These are phyloP conservation scores for Hepsetus odoe DNA, from an alignment of 2,113 vertebrate genomes.

Conservation along the genomic window DNA sequence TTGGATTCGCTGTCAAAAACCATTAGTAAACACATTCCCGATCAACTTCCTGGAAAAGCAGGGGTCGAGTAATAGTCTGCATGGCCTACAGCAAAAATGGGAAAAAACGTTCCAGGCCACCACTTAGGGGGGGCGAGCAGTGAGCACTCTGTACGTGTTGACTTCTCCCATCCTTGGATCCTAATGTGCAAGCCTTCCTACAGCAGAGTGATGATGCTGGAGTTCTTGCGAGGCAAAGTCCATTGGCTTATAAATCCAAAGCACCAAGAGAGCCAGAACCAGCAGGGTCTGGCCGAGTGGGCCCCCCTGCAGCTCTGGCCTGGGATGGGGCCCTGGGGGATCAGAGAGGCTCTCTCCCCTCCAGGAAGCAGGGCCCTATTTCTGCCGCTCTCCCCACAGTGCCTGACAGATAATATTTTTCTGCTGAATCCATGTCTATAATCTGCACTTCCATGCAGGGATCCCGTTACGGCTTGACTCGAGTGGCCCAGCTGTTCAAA, in stretches of 20 bases:
- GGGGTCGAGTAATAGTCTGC: background rate
- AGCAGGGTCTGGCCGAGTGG: slow-evolving; percentile 6
- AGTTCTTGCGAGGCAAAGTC: slow-evolving; percentile 8
- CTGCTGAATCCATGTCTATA: slow-evolving; percentile 73
- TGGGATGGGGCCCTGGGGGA: slow-evolving; percentile 57
- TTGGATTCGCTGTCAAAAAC: slow-evolving; percentile 37
- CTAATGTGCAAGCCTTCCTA: background rate
- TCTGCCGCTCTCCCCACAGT: slow-evolving; percentile 67
- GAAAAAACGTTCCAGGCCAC: background rate
- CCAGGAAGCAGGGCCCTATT: slow-evolving; percentile 75
- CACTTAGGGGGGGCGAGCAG: background rate
- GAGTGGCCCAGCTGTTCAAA: slow-evolving; percentile 95
- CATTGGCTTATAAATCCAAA: slow-evolving; percentile 11
- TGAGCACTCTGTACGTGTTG: background rate
- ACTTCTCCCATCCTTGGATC: background rate
- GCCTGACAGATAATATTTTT: slow-evolving; percentile 81
- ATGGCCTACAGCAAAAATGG: background rate
- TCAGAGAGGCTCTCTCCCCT: slow-evolving; percentile 54
- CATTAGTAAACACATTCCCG: slow-evolving; percentile 34
- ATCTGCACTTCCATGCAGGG: slow-evolving; percentile 76
- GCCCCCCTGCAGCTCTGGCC: slow-evolving; percentile 28
- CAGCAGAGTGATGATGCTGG: slow-evolving; percentile 3
- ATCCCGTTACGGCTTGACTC: slow-evolving; percentile 79
- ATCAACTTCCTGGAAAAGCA: slow-evolving; percentile 1
- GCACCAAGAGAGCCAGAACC: slow-evolving; percentile 9